Base-by-base conservation (phyloP, 2,888 invertebrate genomes). In the Papilio protenor region DNA sequence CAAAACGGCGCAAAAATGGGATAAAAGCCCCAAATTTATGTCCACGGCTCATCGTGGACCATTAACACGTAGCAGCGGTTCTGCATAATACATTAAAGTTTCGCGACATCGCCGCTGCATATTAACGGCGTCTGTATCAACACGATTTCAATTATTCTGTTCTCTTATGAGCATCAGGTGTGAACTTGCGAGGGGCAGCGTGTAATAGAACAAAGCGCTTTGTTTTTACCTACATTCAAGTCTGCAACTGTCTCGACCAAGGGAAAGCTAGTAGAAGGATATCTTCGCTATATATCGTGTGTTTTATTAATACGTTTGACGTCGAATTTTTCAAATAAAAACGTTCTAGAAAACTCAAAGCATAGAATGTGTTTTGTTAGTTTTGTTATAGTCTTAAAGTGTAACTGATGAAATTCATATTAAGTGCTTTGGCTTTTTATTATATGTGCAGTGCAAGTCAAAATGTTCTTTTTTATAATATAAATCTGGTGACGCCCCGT, bases 81-180 rank as follows among this genome's bases (percentile, higher is more conserved):
- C 89, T 92, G 91, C 91, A 92, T 92, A 91, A 93, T 91, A 91
- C 91, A 94, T 93, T 92, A 92, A 93, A 92, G 89, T 87, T 89
- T 91, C 89, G 87, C 84, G 87, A 87, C 86, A 85, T 85, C 80
- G 81, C 86, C 88, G 87, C 85, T 90, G 91, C 90, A 90, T 91
- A 92, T 92, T 92, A 92, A 93, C 88, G 87, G 84, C 82, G 82
- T 82, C 85, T 82, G 86, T 88, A 90, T 91, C 90, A 92, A 91
- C 89, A 90, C 69, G 87, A 89, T 91, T 91, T 91, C 89, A 91
- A 92, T 92, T 91, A 91, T 89, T 88, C 86, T 85, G 84, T 84
- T 83, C 83, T 83, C 83, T 81, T 88, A 82, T 79, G 79, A 81
- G 80, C 79, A 83, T 82, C 85, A 85, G 85, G 84, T 85, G 84